phyloP scores from a whole-genome alignment of 2,888 invertebrate species.

The Rotaria macrura region DNA sequence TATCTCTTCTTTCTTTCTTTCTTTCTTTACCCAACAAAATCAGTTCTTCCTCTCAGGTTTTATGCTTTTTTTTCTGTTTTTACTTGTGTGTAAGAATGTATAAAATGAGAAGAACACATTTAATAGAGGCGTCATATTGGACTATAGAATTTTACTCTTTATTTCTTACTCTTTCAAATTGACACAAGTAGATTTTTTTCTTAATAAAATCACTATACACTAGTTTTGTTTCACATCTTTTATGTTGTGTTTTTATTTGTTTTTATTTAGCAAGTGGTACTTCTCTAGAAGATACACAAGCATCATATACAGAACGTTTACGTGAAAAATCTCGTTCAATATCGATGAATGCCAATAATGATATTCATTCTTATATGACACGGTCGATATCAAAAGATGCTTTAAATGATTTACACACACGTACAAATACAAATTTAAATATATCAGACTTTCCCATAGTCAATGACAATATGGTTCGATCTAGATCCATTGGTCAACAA shows the following conservation, averaged over 20 bases:
- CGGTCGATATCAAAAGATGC: not conserved
- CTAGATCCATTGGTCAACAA: too few species aligned
- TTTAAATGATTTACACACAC: not conserved
- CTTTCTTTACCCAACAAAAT: not conserved
- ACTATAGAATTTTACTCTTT: not conserved
- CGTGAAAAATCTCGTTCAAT: slow-evolving; percentile 2
- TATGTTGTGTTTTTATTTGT: too few species aligned
- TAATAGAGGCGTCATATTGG: not conserved
- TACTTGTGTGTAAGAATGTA: not conserved
- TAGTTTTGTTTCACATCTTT: too few species aligned
- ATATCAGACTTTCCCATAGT: not conserved
- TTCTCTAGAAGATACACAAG: too few species aligned
- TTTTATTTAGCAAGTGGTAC: too few species aligned
- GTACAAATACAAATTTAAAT: not conserved
- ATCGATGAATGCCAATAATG: not conserved
- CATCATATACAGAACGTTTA: slow-evolving; percentile 3
- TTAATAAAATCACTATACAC: not conserved
- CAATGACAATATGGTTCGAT: too few species aligned
- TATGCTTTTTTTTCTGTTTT: not conserved
- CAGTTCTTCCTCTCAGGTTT: too few species aligned
- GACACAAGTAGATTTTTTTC: not conserved
- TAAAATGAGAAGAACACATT: not conserved
- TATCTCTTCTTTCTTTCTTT: not conserved
- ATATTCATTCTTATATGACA: not conserved
- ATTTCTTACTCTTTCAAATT: not conserved